Evolutionary conservation across 2,888 invertebrate genomes (phyloP).

Genomic region (Criorhina ranunculi): DNA sequence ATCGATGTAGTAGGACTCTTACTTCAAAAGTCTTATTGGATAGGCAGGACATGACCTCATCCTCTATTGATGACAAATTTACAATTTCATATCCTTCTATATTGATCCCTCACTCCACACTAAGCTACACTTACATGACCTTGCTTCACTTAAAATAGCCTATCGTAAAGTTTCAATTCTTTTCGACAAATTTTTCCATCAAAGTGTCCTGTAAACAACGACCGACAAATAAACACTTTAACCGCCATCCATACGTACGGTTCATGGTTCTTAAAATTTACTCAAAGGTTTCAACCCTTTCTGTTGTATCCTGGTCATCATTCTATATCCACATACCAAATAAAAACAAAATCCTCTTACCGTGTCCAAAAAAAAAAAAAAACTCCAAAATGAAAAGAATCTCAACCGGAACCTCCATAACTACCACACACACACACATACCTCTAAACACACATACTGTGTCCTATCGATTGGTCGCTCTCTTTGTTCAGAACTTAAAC

Average conservation of each 20-base stretch:
- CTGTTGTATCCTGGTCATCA: conserved; percentile 3
- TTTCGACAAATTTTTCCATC: neutral
- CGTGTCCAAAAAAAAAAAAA: neutral
- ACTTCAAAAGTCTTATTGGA: no score
- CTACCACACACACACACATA: neutral
- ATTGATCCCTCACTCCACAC: no score
- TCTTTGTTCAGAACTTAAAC: conserved; percentile 51
- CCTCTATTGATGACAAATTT: no score
- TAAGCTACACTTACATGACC: no score
- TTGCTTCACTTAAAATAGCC: neutral
- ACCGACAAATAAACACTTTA: conserved; percentile 7
- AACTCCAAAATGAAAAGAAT: neutral
- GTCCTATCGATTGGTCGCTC: conserved; percentile 29
- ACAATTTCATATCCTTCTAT: no score
- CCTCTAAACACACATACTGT: neutral
- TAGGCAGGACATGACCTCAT: no score
- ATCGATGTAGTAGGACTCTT: no score
- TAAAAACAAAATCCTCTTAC: neutral
- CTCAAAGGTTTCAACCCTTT: conserved; percentile 3
- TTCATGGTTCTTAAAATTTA: neutral
- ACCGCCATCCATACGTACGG: neutral
- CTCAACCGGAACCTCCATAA: conserved; percentile 4
- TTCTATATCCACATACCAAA: neutral
- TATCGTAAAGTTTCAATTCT: neutral
- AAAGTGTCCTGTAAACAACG: neutral